phyloP scores from a whole-genome alignment of 37 sponge, comb jelly and placozoan genomes.

The Halisarca cf. caerulea region DNA sequence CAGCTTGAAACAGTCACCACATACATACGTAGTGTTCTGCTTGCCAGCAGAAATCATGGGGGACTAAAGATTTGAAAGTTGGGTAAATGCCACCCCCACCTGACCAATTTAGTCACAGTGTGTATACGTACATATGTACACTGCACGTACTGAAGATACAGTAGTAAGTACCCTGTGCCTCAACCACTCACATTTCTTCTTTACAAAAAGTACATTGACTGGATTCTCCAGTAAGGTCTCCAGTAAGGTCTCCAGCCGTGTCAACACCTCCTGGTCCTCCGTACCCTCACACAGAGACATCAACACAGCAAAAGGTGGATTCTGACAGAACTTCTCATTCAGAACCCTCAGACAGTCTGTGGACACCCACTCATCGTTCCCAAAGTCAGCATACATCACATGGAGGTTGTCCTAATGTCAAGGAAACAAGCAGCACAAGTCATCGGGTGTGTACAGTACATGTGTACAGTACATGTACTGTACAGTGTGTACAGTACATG shows the following conservation, averaged over 20 bases:
- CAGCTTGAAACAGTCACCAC: too few species aligned
- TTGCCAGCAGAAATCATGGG: too few species aligned
- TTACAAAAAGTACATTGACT: not conserved
- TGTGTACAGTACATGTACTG: too few species aligned
- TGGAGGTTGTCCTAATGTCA: not conserved
- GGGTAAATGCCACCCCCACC: too few species aligned
- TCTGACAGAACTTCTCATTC: not conserved
- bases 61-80: too few species aligned
- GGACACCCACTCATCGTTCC: conserved; percentile 1
- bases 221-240: not conserved
- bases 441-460: too few species aligned
- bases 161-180: too few species aligned
- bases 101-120: too few species aligned
- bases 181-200: not conserved
- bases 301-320: conserved; percentile 1
- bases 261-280: not conserved
- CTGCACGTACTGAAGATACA: too few species aligned
- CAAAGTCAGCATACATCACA: conserved; percentile 20
- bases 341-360: not conserved
- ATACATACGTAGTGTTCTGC: too few species aligned
- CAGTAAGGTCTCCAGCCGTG: not conserved
- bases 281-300: not conserved
- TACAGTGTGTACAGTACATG: too few species aligned
- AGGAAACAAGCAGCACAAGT: not conserved
- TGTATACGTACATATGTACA: too few species aligned